phyloP scores from a whole-genome alignment of 2,797 vertebrate genomes.

The Pagetopsis macropterus region DNA sequence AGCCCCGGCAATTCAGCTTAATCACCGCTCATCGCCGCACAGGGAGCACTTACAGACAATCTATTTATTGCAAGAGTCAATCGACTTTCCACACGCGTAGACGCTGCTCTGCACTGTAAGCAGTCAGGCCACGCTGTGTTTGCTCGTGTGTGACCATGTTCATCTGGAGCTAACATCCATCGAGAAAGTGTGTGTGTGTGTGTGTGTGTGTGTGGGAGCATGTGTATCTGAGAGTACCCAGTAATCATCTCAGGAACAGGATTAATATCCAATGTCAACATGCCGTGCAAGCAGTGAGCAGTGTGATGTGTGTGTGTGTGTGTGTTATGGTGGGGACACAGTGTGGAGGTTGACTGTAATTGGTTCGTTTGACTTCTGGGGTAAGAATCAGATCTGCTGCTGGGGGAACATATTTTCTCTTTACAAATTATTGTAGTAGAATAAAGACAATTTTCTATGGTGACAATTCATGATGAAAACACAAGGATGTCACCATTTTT shows the following conservation, averaged over 20 bases:
- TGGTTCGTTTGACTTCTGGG: background rate
- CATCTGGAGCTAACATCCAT: slow-evolving; percentile 7
- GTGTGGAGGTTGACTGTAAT: background rate
- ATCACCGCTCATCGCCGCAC: slow-evolving; percentile 62
- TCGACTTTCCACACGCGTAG: slow-evolving; percentile 24
- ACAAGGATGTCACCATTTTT: background rate
- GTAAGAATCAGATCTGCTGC: background rate
- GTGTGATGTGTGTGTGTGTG: background rate
- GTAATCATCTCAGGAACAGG: background rate
- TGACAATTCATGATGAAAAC: background rate
- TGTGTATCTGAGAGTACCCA: background rate
- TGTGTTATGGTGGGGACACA: background rate
- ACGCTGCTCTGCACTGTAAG: slow-evolving; percentile 28
- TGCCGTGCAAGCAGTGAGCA: slow-evolving; percentile 6
- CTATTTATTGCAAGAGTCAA: slow-evolving; percentile 66
- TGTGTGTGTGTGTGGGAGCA: background rate
- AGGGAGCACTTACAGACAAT: slow-evolving; percentile 64
- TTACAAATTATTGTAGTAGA: background rate
- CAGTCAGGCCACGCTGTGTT: background rate
- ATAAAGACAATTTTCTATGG: background rate
- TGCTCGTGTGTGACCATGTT: background rate
- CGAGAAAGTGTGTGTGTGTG: background rate
- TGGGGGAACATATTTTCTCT: background rate
- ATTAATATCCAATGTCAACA: background rate
- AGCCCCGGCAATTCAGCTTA: slow-evolving; percentile 70